Percentiles rank a stretch among this genome's conserved stretches.
phyloP scores from a whole-genome alignment of 2,113 vertebrate species.

The Conger conger region DNA sequence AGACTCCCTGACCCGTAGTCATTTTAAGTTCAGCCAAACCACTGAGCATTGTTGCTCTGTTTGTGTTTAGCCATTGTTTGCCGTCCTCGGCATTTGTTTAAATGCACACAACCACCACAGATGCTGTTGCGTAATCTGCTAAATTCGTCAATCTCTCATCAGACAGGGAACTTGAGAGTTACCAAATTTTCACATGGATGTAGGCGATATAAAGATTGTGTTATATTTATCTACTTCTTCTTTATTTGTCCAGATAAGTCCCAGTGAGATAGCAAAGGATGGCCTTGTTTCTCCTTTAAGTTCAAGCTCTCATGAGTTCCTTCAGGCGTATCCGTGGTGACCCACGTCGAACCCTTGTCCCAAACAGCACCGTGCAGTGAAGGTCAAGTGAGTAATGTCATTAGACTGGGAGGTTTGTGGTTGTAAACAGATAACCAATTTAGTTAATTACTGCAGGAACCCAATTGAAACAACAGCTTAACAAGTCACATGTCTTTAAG shows the following conservation, averaged over 20 bases:
- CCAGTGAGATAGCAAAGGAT: neutral
- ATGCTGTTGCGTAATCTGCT: neutral
- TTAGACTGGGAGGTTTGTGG: neutral
- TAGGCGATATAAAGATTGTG: neutral
- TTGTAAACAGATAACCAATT: neutral
- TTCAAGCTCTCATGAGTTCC: neutral
- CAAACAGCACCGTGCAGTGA: neutral
- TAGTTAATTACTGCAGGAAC: neutral
- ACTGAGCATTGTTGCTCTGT: neutral
- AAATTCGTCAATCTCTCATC: neutral
- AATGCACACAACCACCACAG: neutral
- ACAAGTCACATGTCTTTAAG: neutral
- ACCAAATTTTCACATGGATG: neutral
- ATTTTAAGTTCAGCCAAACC: neutral
- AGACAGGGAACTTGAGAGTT: neutral
- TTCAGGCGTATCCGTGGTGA: neutral
- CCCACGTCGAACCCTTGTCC: neutral
- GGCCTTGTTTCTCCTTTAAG: neutral
- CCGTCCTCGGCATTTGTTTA: neutral
- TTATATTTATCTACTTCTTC: too few species aligned
- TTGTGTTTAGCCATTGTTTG: neutral
- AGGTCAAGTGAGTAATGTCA: slow-evolving; percentile 5
- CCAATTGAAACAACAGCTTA: neutral
- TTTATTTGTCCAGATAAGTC: too few species aligned
- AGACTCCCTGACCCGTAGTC: neutral